These are phyloP conservation scores for Lithophane semibrunnea DNA, from an alignment of 2,888 invertebrate genomes.

Conservation along the genomic window DNA sequence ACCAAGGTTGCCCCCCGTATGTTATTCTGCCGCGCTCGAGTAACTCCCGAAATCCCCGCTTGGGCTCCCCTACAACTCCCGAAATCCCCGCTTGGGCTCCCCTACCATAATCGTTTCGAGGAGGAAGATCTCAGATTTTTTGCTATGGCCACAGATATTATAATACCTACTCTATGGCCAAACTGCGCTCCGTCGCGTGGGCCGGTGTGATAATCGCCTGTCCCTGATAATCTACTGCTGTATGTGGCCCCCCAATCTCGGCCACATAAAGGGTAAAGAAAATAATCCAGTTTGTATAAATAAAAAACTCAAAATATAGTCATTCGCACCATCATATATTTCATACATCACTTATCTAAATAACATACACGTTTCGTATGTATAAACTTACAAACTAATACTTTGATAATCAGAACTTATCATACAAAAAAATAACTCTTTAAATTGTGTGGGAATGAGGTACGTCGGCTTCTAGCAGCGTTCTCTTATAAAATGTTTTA, in stretches of 20 bases:
- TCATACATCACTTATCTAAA: slow-evolving; percentile 67
- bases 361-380: slow-evolving; percentile 66
- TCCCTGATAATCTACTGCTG: neutral
- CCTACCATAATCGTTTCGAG: no score
- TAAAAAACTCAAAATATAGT: slow-evolving; percentile 31
- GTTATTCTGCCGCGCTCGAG: no score
- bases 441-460: slow-evolving; percentile 61
- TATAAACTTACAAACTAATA: slow-evolving; percentile 66
- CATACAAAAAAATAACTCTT: slow-evolving; percentile 52
- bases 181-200: no score
- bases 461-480: slow-evolving; percentile 39
- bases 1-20: no score
- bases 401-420: slow-evolving; percentile 60
- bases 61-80: no score
- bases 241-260: neutral
- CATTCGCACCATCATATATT: slow-evolving; percentile 72
- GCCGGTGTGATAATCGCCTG: no score
- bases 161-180: no score
- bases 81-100: no score
- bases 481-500: slow-evolving; percentile 31
- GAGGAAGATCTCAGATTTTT: no score
- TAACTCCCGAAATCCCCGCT: no score
- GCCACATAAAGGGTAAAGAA: neutral
- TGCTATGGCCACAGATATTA: no score
- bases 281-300: neutral